phyloP scores from a whole-genome alignment of 2,113 vertebrate genomes.

The Poeciliopsis occidentalis region DNA sequence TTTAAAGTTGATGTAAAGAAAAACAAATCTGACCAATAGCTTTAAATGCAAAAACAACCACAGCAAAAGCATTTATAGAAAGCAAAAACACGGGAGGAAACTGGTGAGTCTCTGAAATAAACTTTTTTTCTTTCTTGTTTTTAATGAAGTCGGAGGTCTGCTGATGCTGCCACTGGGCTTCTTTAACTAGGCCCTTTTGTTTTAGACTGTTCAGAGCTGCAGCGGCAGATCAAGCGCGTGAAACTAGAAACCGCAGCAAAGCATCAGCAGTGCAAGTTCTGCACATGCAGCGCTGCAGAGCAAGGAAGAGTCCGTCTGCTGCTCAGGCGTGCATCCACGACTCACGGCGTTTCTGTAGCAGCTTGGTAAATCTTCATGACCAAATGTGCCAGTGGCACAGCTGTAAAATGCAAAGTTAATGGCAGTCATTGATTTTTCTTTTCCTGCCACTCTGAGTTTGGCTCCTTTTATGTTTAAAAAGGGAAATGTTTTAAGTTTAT shows the following conservation, averaged over 20 bases:
- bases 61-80: neutral
- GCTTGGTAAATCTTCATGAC: neutral
- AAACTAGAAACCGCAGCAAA: constrained; percentile 60
- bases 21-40: too few species aligned
- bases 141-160: constrained; percentile 1
- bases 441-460: constrained; percentile 36
- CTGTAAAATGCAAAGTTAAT: constrained; percentile 42
- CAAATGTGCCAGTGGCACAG: neutral
- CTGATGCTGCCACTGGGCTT: neutral
- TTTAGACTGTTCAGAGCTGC: constrained; percentile 4
- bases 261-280: constrained; percentile 46
- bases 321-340: constrained; percentile 4
- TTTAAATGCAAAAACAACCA: neutral
- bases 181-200: neutral
- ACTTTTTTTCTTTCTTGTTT: neutral
- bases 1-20: neutral
- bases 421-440: constrained; percentile 15
- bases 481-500: neutral
- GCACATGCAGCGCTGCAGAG: constrained; percentile 19
- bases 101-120: too few species aligned
- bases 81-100: too few species aligned
- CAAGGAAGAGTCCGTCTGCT: constrained; percentile 49
- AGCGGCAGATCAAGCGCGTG: neutral
- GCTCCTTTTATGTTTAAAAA: neutral
- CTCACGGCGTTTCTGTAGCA: constrained; percentile 2